These are phyloP conservation scores for Musca domestica DNA, from an alignment of 1,140 invertebrate species.

Conservation along the genomic window DNA sequence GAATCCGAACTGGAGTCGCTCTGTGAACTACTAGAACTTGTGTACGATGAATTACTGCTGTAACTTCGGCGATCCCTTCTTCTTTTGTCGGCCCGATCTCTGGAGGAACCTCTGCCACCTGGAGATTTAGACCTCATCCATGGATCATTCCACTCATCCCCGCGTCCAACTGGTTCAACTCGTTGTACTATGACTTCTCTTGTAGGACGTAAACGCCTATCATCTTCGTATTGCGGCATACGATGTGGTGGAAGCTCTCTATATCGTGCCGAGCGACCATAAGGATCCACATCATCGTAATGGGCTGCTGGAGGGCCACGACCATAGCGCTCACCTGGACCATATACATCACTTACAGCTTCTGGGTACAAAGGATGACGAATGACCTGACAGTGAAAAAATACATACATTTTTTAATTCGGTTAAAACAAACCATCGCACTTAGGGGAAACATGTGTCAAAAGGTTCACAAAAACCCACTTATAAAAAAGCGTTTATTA, in stretches of 20 bases:
- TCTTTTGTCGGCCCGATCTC: constrained; percentile 43
- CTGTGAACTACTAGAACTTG: constrained; percentile 60
- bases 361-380: constrained; percentile 24
- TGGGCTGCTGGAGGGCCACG: constrained; percentile 33
- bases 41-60: constrained; percentile 67
- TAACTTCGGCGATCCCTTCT: constrained; percentile 54
- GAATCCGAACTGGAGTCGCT: constrained; percentile 53
- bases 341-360: constrained; percentile 32
- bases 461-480: no score
- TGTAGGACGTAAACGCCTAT: constrained; percentile 63
- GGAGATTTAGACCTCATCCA: constrained; percentile 82
- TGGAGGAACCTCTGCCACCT: constrained; percentile 54
- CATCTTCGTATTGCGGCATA: constrained; percentile 53
- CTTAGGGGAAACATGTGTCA: no score
- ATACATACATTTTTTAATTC: no score
- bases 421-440: no score
- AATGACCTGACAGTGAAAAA: constrained; percentile 5
- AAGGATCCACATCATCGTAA: constrained; percentile 49
- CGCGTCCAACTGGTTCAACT: constrained; percentile 63
- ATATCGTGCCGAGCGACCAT: constrained; percentile 46
- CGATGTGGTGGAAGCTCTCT: constrained; percentile 50
- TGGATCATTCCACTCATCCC: constrained; percentile 89
- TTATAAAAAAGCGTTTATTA: no score
- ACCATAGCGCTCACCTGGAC: constrained; percentile 38
- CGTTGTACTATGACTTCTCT: constrained; percentile 77